These are phyloP conservation scores for Chrysemys picta DNA, from an alignment of 2,113 vertebrate genomes.

Conservation along the genomic window DNA sequence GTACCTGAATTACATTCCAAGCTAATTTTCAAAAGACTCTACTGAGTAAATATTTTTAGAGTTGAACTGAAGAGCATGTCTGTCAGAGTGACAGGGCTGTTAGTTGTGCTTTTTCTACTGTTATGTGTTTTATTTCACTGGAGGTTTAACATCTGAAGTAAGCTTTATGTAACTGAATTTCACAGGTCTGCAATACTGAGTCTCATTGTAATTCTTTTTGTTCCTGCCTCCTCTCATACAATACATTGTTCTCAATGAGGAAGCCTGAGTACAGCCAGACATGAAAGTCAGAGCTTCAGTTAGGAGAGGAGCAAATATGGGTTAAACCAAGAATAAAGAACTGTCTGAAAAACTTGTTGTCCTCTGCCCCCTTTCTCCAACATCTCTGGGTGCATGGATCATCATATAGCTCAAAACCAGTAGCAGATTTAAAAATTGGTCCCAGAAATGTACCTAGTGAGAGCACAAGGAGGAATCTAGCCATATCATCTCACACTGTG, in stretches of 20 bases:
- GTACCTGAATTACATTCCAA: conserved; percentile 22
- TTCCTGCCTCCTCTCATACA: neutral
- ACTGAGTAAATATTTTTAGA: conserved; percentile 55
- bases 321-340: neutral
- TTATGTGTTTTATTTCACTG: conserved; percentile 31
- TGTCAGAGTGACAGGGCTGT: conserved; percentile 1
- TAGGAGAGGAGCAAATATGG: neutral
- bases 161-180: conserved; percentile 14
- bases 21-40: conserved; percentile 28
- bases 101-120: conserved; percentile 7
- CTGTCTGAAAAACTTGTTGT: neutral
- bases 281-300: neutral
- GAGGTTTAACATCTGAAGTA: conserved; percentile 7
- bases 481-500: neutral
- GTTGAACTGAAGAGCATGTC: conserved; percentile 23
- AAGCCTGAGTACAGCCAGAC: neutral
- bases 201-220: neutral
- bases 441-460: neutral
- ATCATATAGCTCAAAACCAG: neutral
- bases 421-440: neutral
- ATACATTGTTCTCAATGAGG: neutral
- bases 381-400: neutral
- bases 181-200: neutral
- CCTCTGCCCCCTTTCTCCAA: neutral
- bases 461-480: neutral